Percentiles rank a stretch among this genome's conserved stretches.
Conservation (phyloP, 2,797 vertebrate species). For the Hypotaenidia okinawae region DNA sequence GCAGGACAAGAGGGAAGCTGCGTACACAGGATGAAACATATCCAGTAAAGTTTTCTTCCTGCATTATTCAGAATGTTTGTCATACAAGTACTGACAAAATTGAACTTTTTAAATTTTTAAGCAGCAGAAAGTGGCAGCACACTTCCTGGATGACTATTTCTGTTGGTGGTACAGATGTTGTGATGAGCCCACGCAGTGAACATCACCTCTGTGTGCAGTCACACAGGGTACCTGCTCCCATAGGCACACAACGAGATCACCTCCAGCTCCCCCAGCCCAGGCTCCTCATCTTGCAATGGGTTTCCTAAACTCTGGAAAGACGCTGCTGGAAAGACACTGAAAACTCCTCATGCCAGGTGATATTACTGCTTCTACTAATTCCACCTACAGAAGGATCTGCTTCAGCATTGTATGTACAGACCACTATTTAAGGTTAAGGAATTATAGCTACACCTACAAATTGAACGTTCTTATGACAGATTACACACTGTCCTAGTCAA, state of each 20-base stretch:
- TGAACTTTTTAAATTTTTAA: background rate
- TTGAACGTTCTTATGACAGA: background rate
- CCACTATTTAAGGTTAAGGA: background rate
- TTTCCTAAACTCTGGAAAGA: background rate
- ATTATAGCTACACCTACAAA: background rate
- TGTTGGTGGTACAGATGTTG: too few relatives aligned
- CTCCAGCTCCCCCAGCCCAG: too few relatives aligned
- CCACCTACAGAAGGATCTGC: background rate
- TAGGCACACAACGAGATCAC: fast-evolving
- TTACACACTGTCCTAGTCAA: background rate
- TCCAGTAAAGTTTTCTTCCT: background rate
- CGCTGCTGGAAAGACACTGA: fast-evolving
- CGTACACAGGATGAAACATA: background rate
- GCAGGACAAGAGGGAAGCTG: background rate
- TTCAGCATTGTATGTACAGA: background rate
- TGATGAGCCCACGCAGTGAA: fast-evolving
- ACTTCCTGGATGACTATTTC: background rate
- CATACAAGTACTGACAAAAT: background rate
- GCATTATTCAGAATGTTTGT: background rate
- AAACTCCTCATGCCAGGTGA: background rate
- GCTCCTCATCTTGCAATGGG: fast-evolving
- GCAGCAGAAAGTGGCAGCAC: background rate
- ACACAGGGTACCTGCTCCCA: background rate
- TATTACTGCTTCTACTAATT: background rate
- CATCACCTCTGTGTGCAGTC: fast-evolving